Conservation (phyloP, 1,140 invertebrate species). For the Drosophila tristis region DNA sequence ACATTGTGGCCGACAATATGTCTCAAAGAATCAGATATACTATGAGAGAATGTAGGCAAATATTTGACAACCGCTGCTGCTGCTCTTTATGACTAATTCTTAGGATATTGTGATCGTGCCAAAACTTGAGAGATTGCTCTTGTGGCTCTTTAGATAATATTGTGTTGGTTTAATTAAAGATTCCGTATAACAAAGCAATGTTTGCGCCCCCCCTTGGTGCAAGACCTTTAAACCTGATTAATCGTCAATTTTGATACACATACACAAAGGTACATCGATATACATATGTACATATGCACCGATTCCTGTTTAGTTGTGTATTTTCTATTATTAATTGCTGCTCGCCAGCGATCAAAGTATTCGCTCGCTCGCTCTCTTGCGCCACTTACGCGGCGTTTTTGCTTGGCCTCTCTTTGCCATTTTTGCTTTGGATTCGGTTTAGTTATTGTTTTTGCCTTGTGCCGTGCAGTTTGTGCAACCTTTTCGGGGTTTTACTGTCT, state of each 20-base stretch:
- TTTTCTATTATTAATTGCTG: conserved; percentile 51
- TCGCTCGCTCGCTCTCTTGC: conserved; percentile 9
- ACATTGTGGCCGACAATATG: neutral
- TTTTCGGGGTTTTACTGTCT: conserved; percentile 23
- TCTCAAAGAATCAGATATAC: neutral
- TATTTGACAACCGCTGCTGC: conserved; percentile 6
- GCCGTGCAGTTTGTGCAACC: conserved; percentile 39
- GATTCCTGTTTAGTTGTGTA: conserved; percentile 3
- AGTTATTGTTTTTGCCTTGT: conserved; percentile 34
- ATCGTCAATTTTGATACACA: conserved; percentile 59
- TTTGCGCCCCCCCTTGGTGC: conserved; percentile 22
- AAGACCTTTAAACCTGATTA: conserved; percentile 73
- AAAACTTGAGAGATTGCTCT: conserved; percentile 12
- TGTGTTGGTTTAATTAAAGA: conserved; percentile 33
- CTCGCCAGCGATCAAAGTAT: conserved; percentile 47
- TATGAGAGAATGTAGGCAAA: conserved; percentile 11
- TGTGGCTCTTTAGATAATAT: conserved; percentile 34
- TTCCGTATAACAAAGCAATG: conserved; percentile 34
- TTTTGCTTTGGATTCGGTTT: conserved; percentile 14
- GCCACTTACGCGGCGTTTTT: neutral
- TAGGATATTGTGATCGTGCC: conserved; percentile 18
- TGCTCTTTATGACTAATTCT: conserved; percentile 37
- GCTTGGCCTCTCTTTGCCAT: conserved; percentile 3
- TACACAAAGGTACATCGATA: conserved; percentile 29
- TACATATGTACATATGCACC: conserved; percentile 4